phyloP scores from a whole-genome alignment of 2,797 vertebrate genomes.

The Mus caroli region DNA sequence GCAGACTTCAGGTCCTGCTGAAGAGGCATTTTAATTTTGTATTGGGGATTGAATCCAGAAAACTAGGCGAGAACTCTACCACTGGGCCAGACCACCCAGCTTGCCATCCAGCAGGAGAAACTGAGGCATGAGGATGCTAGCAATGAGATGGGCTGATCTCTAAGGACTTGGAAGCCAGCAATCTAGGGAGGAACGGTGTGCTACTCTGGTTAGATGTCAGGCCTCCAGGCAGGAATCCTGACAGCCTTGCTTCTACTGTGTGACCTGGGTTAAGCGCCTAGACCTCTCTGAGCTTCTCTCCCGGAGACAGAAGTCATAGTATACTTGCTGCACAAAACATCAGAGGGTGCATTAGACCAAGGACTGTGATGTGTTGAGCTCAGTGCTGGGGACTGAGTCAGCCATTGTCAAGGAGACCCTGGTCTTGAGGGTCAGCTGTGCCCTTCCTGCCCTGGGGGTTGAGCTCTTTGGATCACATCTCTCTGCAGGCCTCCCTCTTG shows the following conservation, averaged over 20 bases:
- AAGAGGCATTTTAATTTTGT: neutral
- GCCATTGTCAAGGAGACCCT: neutral
- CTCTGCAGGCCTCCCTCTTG: neutral
- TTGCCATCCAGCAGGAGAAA: neutral
- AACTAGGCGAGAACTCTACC: neutral
- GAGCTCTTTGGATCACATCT: neutral
- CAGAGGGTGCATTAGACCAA: fast-evolving
- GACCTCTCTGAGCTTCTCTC: neutral
- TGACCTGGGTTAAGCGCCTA: neutral
- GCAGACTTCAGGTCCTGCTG: neutral
- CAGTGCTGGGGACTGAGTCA: neutral
- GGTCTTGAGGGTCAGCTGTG: neutral
- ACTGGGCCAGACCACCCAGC: neutral
- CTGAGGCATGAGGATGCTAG: neutral
- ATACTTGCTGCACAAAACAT: too few relatives aligned
- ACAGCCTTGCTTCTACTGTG: slow-evolving; percentile 4
- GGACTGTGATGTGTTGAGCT: neutral
- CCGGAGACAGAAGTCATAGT: fast-evolving
- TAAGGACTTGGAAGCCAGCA: neutral
- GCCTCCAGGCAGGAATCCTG: too few relatives aligned
- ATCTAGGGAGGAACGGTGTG: too few relatives aligned
- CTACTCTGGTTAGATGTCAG: neutral
- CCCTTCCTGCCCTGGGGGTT: neutral
- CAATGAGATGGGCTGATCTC: neutral
- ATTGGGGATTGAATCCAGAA: neutral